Conservation (phyloP, 2,797 vertebrate species). For the Chaetodon trifasciatus region DNA sequence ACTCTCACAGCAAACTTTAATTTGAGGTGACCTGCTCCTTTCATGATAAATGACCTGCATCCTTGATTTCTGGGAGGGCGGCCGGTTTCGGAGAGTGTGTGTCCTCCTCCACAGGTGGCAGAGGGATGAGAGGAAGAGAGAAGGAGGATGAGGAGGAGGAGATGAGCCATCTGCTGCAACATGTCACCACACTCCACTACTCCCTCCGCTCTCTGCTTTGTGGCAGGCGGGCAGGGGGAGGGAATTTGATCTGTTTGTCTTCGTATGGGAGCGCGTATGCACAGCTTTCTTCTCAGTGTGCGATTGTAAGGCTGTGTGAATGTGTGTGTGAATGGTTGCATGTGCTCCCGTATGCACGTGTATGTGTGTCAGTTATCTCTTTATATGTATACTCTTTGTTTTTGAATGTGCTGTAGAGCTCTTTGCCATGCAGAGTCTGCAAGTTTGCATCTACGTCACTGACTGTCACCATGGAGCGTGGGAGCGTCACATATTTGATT, state of each 20-base stretch:
- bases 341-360: background rate
- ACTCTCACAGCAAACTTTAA: conserved; percentile 43
- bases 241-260: conserved; percentile 31
- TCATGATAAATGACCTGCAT: conserved; percentile 72
- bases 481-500: background rate
- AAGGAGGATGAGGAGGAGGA: conserved; percentile 64
- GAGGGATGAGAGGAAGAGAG: conserved; percentile 45
- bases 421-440: too few relatives aligned
- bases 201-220: conserved; percentile 38
- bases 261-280: background rate
- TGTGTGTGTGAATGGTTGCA: background rate
- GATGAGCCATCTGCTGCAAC: conserved; percentile 78
- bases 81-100: conserved; percentile 27
- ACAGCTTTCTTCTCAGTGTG: background rate
- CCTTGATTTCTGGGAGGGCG: conserved; percentile 53
- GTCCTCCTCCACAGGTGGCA: conserved; percentile 80
- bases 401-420: background rate
- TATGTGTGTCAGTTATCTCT: conserved; percentile 3
- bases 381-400: background rate
- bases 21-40: conserved; percentile 64
- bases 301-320: background rate
- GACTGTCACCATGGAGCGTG: background rate
- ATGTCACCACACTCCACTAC: conserved; percentile 44
- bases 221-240: conserved; percentile 20
- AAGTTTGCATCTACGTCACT: background rate